Conservation (phyloP, 2,113 vertebrate genomes). For the Serinus canaria region DNA sequence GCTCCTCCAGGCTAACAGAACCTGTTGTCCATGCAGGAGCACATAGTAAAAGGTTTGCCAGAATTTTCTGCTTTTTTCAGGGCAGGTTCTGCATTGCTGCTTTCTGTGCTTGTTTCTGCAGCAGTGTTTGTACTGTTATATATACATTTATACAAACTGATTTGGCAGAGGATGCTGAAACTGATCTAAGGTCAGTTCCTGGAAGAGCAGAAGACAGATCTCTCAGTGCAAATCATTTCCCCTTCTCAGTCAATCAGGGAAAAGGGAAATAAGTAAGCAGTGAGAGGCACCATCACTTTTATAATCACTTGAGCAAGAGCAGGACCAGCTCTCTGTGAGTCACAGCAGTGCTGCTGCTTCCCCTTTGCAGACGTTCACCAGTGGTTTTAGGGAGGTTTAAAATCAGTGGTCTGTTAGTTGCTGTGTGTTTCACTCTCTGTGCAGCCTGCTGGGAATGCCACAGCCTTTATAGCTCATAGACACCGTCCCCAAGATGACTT, state of each 20-base stretch:
- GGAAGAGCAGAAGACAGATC: not conserved
- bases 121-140: not conserved
- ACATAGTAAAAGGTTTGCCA: rapidly evolving
- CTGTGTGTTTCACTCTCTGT: not conserved
- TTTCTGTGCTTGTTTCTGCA: not conserved
- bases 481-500: not conserved
- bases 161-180: not conserved
- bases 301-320: not conserved
- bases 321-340: not conserved
- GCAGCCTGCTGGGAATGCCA: not conserved
- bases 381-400: slow-evolving; percentile 20
- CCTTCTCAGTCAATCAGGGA: not conserved
- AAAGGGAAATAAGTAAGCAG: not conserved
- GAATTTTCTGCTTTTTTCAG: not conserved
- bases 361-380: not conserved
- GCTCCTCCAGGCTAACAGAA: not conserved
- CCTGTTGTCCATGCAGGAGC: not conserved
- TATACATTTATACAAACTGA: not conserved
- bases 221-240: not conserved
- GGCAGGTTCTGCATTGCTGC: not conserved
- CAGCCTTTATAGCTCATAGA: not conserved
- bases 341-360: not conserved
- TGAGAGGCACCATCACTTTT: not conserved
- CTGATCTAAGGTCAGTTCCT: not conserved
- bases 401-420: slow-evolving; percentile 27